phyloP scores from a whole-genome alignment of 2,888 invertebrate species.

The Torymus auratus region DNA sequence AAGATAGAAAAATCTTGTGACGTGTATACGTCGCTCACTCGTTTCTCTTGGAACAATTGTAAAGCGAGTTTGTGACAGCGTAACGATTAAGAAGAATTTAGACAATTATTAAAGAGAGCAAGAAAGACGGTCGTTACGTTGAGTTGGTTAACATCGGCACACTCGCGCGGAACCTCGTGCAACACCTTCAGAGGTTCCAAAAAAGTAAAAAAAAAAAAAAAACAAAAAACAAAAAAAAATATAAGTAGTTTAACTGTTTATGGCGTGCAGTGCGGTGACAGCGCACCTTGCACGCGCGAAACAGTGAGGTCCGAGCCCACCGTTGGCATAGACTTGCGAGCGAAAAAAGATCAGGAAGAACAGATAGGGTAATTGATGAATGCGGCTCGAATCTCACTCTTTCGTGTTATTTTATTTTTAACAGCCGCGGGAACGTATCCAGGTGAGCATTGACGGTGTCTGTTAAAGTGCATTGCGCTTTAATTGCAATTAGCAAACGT shows the following conservation, averaged over 20 bases:
- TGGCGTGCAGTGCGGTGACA: conserved; percentile 45
- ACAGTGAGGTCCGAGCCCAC: conserved; percentile 24
- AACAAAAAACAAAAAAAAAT: conserved; percentile 24
- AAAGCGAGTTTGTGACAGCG: conserved; percentile 10
- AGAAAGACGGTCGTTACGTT: neutral
- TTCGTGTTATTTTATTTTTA: conserved; percentile 46
- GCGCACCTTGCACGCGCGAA: conserved; percentile 49
- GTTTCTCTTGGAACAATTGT: conserved; percentile 7
- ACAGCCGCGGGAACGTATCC: conserved; percentile 32
- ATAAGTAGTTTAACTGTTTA: conserved; percentile 47
- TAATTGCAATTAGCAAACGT: neutral
- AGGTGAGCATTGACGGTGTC: conserved; percentile 4
- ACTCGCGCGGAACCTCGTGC: conserved; percentile 37
- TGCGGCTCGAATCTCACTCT: conserved; percentile 20
- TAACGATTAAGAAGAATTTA: conserved; percentile 30
- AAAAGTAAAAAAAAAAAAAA: conserved; percentile 8
- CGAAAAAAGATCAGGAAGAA: neutral
- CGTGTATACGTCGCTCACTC: conserved; percentile 1
- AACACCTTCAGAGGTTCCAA: conserved; percentile 41
- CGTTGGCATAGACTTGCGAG: neutral
- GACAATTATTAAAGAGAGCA: conserved; percentile 13
- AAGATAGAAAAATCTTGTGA: neutral
- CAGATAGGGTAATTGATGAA: neutral
- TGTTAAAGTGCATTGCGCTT: conserved; percentile 43
- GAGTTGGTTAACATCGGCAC: conserved; percentile 40